These are phyloP conservation scores for Eospalax fontanierii DNA, from an alignment of 2,797 vertebrate species.

Conservation along the genomic window DNA sequence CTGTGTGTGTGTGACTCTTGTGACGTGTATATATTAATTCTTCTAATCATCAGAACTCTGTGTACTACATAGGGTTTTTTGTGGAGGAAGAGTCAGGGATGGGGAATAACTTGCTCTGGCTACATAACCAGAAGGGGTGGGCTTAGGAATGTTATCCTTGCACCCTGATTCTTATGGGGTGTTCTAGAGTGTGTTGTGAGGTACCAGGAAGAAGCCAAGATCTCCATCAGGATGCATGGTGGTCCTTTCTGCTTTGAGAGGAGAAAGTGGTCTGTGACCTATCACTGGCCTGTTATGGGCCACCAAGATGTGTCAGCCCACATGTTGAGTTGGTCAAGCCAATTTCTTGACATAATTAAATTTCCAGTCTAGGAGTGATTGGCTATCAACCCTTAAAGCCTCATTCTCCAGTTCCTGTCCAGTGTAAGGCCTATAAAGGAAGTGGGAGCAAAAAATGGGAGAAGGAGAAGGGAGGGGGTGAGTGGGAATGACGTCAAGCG, in stretches of 20 bases:
- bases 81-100: constrained; percentile 3
- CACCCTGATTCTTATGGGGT: neutral
- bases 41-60: neutral
- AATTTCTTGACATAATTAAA: constrained; percentile 26
- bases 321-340: neutral
- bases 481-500: constrained; percentile 88
- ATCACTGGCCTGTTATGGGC: neutral
- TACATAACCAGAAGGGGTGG: neutral
- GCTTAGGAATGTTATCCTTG: neutral
- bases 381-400: constrained; percentile 9
- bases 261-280: neutral
- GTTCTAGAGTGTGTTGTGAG: neutral
- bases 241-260: neutral
- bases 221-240: neutral
- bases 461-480: constrained; percentile 74
- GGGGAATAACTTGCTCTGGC: constrained; percentile 2
- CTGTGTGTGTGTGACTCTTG: neutral
- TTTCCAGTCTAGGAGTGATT: constrained; percentile 28
- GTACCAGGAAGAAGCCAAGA: neutral
- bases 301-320: neutral
- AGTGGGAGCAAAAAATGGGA: constrained; percentile 50
- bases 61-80: neutral
- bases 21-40: neutral
- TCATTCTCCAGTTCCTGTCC: constrained; percentile 60
- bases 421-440: constrained; percentile 37